Evolutionary conservation across 2,888 invertebrate species (phyloP).

Genomic region (Baccha elongata): DNA sequence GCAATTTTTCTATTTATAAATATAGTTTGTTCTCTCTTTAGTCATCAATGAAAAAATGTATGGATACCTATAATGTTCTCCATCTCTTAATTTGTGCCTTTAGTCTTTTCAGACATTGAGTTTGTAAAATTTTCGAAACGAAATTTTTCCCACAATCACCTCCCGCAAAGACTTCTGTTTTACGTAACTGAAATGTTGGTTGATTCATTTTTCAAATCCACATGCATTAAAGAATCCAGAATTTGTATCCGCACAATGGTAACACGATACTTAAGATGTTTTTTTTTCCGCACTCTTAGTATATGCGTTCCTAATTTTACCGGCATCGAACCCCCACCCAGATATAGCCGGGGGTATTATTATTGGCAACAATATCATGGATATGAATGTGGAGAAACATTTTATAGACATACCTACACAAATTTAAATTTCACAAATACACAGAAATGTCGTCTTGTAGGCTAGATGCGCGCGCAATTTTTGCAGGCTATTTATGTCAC

Average conservation of each 20-base stretch:
- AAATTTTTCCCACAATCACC: constrained; percentile 9
- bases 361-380: constrained; percentile 39
- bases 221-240: constrained; percentile 56
- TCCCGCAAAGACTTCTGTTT: constrained; percentile 40
- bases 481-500: constrained; percentile 56
- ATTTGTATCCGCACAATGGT: constrained; percentile 64
- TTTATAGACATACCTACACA: neutral
- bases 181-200: neutral
- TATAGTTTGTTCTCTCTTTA: no score
- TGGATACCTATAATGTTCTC: no score
- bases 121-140: constrained; percentile 14
- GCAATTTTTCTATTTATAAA: no score
- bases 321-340: constrained; percentile 27
- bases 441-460: constrained; percentile 4
- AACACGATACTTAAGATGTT: constrained; percentile 69
- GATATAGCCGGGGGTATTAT: constrained; percentile 13
- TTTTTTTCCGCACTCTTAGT: neutral
- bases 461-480: constrained; percentile 40
- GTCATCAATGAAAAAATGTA: no score
- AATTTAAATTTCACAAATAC: neutral
- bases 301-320: constrained; percentile 23
- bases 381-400: constrained; percentile 21
- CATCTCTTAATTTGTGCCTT: no score
- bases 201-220: constrained; percentile 30
- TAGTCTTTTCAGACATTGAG: no score